phyloP scores from a whole-genome alignment of 2,797 vertebrate genomes.

The Eospalax fontanierii region DNA sequence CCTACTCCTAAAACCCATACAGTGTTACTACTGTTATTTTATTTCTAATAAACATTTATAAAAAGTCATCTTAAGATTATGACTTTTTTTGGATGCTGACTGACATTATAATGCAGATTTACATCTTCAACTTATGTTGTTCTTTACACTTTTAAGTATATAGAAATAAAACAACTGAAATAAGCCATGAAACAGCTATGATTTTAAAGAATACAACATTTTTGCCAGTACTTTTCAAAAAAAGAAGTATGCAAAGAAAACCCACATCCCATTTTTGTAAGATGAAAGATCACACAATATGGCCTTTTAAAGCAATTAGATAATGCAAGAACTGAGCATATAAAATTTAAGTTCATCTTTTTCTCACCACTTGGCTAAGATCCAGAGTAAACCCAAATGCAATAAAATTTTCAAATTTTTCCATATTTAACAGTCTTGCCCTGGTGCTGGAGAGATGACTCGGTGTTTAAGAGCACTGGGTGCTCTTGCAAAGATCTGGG shows the following conservation, averaged over 20 bases:
- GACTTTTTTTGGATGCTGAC: not conserved
- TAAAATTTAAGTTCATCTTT: not conserved
- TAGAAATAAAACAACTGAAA: not conserved
- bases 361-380: not conserved
- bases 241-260: constrained; percentile 3
- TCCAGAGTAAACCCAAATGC: not conserved
- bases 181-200: not conserved
- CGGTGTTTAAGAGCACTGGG: not conserved
- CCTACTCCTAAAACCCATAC: too few species aligned
- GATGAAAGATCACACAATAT: constrained; percentile 42
- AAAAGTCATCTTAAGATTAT: not conserved
- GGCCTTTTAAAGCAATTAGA: not conserved
- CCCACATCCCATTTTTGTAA: not conserved
- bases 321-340: not conserved
- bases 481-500: not conserved
- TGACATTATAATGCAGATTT: not conserved
- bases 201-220: not conserved
- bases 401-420: not conserved
- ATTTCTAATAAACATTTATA: not conserved
- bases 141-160: constrained; percentile 14
- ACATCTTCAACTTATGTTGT: constrained; percentile 9
- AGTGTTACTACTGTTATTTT: not conserved
- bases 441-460: not conserved
- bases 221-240: not conserved
- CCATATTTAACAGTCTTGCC: not conserved